Percentiles rank a stretch among this genome's conserved stretches.
These are phyloP conservation scores for Chinchilla lanigera DNA, from an alignment of 2,113 vertebrate species.

Conservation along the genomic window DNA sequence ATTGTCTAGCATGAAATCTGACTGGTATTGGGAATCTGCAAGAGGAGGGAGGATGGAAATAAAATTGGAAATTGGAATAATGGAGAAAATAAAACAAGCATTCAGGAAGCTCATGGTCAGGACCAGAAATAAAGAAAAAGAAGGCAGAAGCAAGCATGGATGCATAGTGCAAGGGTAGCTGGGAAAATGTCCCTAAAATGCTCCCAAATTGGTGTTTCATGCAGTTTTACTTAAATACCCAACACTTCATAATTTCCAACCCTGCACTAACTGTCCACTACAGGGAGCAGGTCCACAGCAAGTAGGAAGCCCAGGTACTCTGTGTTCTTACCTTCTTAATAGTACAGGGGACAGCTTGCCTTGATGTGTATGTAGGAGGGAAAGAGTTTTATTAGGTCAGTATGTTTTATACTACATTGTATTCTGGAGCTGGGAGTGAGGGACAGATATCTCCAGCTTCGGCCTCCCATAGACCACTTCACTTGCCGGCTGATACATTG, in stretches of 20 bases:
- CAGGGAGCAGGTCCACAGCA: background rate
- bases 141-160: background rate
- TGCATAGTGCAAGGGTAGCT: background rate
- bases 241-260: background rate
- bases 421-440: background rate
- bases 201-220: background rate
- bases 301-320: background rate
- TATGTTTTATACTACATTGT: background rate
- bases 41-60: background rate
- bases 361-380: background rate
- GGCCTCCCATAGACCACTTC: background rate
- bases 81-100: background rate
- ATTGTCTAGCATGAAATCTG: background rate
- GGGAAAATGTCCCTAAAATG: background rate
- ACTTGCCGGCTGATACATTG: background rate
- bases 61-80: background rate
- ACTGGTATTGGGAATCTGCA: background rate
- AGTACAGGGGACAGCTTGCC: no score
- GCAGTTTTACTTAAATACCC: background rate
- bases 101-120: background rate
- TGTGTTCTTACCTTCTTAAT: rapidly evolving
- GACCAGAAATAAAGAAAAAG: background rate
- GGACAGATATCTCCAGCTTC: background rate
- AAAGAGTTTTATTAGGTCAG: background rate
- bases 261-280: background rate